Percentiles rank a stretch among this genome's conserved stretches.
Conservation (phyloP, 2,888 invertebrate species). For the Ennomos quercinarius region DNA sequence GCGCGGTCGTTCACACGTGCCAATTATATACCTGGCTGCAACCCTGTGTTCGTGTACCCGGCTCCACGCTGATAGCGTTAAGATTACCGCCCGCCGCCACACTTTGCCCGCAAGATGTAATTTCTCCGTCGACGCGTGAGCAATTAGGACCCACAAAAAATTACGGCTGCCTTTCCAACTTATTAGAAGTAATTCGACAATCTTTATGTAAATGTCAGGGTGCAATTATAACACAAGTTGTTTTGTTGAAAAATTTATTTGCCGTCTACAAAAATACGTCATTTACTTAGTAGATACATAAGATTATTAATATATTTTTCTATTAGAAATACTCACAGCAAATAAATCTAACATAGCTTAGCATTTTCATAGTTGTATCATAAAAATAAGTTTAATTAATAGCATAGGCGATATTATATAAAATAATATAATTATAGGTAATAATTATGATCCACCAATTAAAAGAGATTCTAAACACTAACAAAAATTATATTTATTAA, state of each 20-base stretch:
- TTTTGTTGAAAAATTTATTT: constrained; percentile 63
- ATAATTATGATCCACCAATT: no score
- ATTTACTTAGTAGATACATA: constrained; percentile 49
- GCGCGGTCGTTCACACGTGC: constrained; percentile 60
- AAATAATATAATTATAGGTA: no score
- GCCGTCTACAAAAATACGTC: constrained; percentile 69
- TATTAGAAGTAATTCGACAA: constrained; percentile 46
- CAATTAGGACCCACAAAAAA: constrained; percentile 63
- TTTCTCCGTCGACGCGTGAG: constrained; percentile 56
- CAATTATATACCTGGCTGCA: constrained; percentile 52
- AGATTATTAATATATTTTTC: constrained; percentile 36
- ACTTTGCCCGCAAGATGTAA: constrained; percentile 66
- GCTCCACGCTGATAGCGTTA: constrained; percentile 60
- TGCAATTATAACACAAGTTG: constrained; percentile 36
- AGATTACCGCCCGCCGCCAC: constrained; percentile 57
- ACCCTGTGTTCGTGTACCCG: constrained; percentile 32
- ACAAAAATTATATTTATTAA: no score
- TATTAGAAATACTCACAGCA: constrained; percentile 53
- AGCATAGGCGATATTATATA: no score
- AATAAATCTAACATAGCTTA: constrained; percentile 43
- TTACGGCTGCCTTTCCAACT: constrained; percentile 36
- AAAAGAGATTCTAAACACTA: no score
- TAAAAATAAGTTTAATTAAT: constrained; percentile 2
- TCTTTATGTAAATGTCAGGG: constrained; percentile 36
- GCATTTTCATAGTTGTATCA: constrained; percentile 23